Conservation (phyloP, 2,888 invertebrate genomes). For the Cephonodes hylas region DNA sequence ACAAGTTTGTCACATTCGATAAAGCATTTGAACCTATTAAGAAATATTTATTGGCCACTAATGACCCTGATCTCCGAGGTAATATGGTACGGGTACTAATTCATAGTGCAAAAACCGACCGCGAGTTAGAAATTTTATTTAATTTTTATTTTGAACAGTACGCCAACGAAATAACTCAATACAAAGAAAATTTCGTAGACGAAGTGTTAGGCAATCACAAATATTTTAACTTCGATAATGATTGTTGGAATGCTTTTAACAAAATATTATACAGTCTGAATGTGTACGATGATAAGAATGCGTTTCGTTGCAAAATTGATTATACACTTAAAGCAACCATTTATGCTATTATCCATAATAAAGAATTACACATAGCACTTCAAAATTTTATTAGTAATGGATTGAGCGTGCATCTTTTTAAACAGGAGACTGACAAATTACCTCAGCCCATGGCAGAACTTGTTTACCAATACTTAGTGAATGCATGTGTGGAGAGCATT, state of each 20-base stretch:
- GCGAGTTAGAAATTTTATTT: constrained; percentile 42
- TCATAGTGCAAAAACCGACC: constrained; percentile 34
- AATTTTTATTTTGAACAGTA: constrained; percentile 53
- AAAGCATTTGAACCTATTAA: constrained; percentile 30
- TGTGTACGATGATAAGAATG: constrained; percentile 33
- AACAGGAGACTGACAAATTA: constrained; percentile 21
- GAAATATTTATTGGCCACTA: not conserved
- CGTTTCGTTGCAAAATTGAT: constrained; percentile 23
- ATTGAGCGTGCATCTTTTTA: constrained; percentile 19
- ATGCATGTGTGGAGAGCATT: constrained; percentile 36
- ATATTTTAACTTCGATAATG: constrained; percentile 43
- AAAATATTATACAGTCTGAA: constrained; percentile 48
- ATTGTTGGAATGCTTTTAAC: constrained; percentile 50
- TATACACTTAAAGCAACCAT: constrained; percentile 37
- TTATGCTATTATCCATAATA: constrained; percentile 44
- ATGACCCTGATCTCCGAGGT: not conserved
- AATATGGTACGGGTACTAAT: not conserved
- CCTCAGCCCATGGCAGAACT: constrained; percentile 25
- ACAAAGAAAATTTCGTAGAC: constrained; percentile 44
- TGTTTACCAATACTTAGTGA: constrained; percentile 34
- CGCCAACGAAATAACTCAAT: constrained; percentile 42
- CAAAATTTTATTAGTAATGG: constrained; percentile 23
- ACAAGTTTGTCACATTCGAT: constrained; percentile 32
- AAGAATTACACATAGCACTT: constrained; percentile 35
- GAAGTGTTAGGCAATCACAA: constrained; percentile 36